A percentile compares a stretch with the other conserved stretches of the same genome.
These are phyloP conservation scores for Dendroctonus valens DNA, from an alignment of 1,140 invertebrate genomes.

Conservation along the genomic window DNA sequence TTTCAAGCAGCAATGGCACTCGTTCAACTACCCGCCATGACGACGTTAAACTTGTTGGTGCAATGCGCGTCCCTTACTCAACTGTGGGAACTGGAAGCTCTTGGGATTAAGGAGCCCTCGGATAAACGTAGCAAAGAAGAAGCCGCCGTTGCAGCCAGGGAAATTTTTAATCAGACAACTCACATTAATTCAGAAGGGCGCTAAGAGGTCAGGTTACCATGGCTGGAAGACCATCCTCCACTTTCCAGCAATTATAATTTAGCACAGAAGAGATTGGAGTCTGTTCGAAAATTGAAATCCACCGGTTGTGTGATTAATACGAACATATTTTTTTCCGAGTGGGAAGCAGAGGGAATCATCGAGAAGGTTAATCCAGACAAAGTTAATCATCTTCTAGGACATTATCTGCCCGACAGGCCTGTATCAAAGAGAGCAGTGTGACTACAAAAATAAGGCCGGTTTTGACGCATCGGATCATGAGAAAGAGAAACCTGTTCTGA, in stretches of 20 bases:
- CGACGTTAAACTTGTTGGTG: slow-evolving; percentile 6
- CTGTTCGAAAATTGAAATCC: slow-evolving; percentile 19
- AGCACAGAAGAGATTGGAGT: slow-evolving; percentile 23
- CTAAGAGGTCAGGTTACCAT: slow-evolving; percentile 15
- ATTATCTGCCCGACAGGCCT: slow-evolving; percentile 37
- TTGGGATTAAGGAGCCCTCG: background rate
- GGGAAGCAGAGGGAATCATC: slow-evolving; percentile 35
- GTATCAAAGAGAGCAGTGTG: no score
- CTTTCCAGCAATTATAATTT: slow-evolving; percentile 6
- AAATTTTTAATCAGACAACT: slow-evolving; percentile 14
- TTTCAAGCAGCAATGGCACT: no score
- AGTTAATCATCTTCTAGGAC: slow-evolving; percentile 7
- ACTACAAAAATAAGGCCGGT: no score
- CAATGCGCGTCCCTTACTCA: background rate
- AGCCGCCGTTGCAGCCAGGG: background rate
- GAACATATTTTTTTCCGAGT: slow-evolving; percentile 29
- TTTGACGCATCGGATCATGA: no score
- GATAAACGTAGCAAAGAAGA: slow-evolving; percentile 3
- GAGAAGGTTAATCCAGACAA: slow-evolving; percentile 7
- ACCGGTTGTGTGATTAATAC: slow-evolving; percentile 12
- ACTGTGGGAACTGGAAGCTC: slow-evolving; percentile 6
- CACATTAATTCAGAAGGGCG: slow-evolving; percentile 10
- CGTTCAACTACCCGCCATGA: background rate
- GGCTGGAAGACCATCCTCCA: slow-evolving; percentile 2
- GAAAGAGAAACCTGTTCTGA: no score